Percentiles rank a stretch among this genome's conserved stretches.
Conservation (phyloP, 1,140 invertebrate species). For the Anastrepha obliqua region DNA sequence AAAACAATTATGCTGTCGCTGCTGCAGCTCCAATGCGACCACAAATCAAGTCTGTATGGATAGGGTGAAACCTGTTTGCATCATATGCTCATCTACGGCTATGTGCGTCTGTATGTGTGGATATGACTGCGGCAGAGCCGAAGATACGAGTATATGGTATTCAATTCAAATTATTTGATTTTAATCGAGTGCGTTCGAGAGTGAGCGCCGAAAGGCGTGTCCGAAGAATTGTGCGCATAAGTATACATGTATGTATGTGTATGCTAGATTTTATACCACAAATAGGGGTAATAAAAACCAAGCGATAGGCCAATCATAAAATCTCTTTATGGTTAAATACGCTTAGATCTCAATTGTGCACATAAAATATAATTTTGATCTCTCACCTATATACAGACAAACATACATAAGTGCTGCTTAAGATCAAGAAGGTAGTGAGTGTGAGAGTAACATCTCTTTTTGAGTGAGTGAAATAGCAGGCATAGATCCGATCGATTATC, state of each 20-base stretch:
- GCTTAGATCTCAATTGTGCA: background rate
- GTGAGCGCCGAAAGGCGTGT: background rate
- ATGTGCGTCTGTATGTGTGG: background rate
- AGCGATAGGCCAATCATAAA: conserved; percentile 56
- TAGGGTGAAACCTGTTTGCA: conserved; percentile 28
- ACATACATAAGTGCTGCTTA: background rate
- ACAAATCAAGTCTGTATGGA: background rate
- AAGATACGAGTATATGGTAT: background rate
- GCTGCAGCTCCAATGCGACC: background rate
- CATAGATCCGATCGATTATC: no score
- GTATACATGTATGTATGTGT: background rate
- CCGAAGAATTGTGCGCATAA: background rate
- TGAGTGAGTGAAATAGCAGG: no score
- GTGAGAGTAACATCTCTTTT: background rate
- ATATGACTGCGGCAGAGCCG: no score
- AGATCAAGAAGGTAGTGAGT: background rate
- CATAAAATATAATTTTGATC: background rate
- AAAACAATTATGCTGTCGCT: background rate
- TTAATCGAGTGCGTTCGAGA: background rate
- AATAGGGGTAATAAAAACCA: conserved; percentile 11
- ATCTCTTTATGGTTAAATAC: background rate
- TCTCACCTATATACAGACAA: conserved; percentile 25
- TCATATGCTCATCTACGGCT: background rate
- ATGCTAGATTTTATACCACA: background rate
- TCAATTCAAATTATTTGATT: conserved; percentile 34